These are phyloP conservation scores for Anthrax anthrax DNA, from an alignment of 2,888 invertebrate species.

Conservation along the genomic window DNA sequence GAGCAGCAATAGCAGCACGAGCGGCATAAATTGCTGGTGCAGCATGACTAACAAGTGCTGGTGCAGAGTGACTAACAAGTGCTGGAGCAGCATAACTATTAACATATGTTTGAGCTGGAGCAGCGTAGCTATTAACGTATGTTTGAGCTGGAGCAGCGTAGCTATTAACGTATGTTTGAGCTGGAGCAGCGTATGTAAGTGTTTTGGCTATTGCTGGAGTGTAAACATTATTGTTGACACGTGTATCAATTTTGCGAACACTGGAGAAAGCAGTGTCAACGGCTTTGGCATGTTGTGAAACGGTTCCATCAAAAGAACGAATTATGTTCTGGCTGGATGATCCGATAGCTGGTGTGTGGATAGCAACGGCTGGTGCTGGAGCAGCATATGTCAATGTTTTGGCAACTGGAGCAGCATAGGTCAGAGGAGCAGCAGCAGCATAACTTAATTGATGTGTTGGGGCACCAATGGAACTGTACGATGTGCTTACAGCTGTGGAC, in stretches of 20 bases:
- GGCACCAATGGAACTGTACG: slow-evolving; percentile 13
- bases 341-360: slow-evolving; percentile 28
- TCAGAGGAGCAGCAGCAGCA: slow-evolving; percentile 4
- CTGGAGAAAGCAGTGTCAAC: slow-evolving; percentile 45
- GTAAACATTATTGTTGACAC: slow-evolving; percentile 35
- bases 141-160: slow-evolving; percentile 14
- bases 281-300: slow-evolving; percentile 43
- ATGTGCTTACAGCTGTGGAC: slow-evolving; percentile 9
- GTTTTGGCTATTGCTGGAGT: neutral
- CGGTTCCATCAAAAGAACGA: slow-evolving; percentile 40
- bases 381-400: slow-evolving; percentile 9
- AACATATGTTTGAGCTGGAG: slow-evolving; percentile 20
- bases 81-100: slow-evolving; percentile 19
- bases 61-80: slow-evolving; percentile 24
- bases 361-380: slow-evolving; percentile 13
- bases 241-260: slow-evolving; percentile 43
- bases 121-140: slow-evolving; percentile 14
- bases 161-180: slow-evolving; percentile 7
- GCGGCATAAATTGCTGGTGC: slow-evolving; percentile 24
- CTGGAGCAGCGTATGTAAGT: slow-evolving; percentile 23
- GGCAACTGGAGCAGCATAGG: neutral
- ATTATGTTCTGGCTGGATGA: slow-evolving; percentile 41
- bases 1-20: slow-evolving; percentile 23
- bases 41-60: slow-evolving; percentile 18
- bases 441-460: slow-evolving; percentile 7